A percentile compares a stretch with the other conserved stretches of the same genome.
Conservation (phyloP, 2,888 invertebrate genomes). For the Patella depressa region DNA sequence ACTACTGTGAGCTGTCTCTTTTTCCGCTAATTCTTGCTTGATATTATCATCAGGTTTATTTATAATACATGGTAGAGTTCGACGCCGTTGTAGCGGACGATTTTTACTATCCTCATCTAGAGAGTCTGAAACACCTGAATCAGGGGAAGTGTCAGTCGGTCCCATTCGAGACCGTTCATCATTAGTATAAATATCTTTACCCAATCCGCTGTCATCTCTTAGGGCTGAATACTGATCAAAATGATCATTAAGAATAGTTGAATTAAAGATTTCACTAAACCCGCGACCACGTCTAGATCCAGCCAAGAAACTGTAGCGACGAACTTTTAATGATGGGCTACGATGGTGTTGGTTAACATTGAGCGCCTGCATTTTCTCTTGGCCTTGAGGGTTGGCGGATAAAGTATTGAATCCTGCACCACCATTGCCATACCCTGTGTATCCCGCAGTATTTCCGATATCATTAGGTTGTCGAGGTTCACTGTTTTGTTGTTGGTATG, state of each 20-base stretch:
- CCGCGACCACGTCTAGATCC: slow-evolving; percentile 63
- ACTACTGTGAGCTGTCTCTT: slow-evolving; percentile 60
- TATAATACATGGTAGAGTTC: slow-evolving; percentile 68
- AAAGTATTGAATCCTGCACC: not conserved
- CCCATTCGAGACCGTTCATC: slow-evolving; percentile 38
- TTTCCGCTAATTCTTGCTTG: slow-evolving; percentile 33
- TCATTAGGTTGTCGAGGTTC: slow-evolving; percentile 25
- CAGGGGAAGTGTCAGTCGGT: slow-evolving; percentile 62
- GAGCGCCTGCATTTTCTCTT: slow-evolving; percentile 29
- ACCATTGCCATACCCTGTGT: not conserved
- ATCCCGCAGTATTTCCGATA: slow-evolving; percentile 44
- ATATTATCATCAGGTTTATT: slow-evolving; percentile 39
- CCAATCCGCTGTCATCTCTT: slow-evolving; percentile 63
- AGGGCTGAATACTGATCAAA: slow-evolving; percentile 69
- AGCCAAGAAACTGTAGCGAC: slow-evolving; percentile 65
- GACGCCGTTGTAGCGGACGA: slow-evolving; percentile 60
- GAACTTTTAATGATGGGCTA: slow-evolving; percentile 62
- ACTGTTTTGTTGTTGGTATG: not conserved
- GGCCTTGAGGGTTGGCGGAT: not conserved
- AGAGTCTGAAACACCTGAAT: slow-evolving; percentile 65
- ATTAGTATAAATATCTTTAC: slow-evolving; percentile 48
- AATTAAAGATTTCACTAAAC: slow-evolving; percentile 66
- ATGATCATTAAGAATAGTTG: slow-evolving; percentile 68
- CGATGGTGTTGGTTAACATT: slow-evolving; percentile 48
- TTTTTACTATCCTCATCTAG: slow-evolving; percentile 53